Base-by-base conservation (phyloP, 2,888 invertebrate genomes). In the Anthophora plumipes region DNA sequence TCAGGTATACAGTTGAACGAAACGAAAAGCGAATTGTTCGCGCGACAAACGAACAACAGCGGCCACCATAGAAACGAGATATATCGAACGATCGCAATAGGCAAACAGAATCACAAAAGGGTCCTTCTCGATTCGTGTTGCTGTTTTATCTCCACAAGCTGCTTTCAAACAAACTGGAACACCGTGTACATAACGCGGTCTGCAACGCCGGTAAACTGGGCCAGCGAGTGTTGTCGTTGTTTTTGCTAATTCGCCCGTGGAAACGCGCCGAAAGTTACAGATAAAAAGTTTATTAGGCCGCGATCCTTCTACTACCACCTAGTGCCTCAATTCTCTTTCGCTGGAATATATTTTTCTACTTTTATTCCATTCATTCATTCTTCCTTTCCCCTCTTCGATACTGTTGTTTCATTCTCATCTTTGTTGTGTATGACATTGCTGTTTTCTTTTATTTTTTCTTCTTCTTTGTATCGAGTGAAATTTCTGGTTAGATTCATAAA, bases 281-380 rank as follows among this genome's bases (percentile, higher is more conserved):
- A 84, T 78, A 82, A 84, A 82, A 82, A 78, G 75, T 84, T 83
- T 77, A 77, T 77, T 72, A 78, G 68, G 41, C 57, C 74, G 50
- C 43, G n/a, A 50, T n/a, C 50, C 50, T n/a, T 0, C 50, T 7
- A 7, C 50, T 8, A 1, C 50, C 50, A 8, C n/a, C 9, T 20
- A 6, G 8, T n/a, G n/a, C n/a, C 9, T 50, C 31, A 25, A 57
- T 57, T 11, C 43, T 5, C 14, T 14, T 14, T 31, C 64, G n/a
- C 50, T 14, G 5, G 20, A 1, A 64, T 50, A 52, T 0, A 11
- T 37, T 66, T 22, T 7, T 14, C 17, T 52, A 22, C 22, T 17
- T 50, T 64, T 20, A 14, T 20, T 17, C 20, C 37, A 37, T 9
- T 25, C 46, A 25, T 46, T 11, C 46, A 3, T 31, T 31, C 31